Evolutionary conservation across 2,888 invertebrate genomes (phyloP).

Genomic region (Drosophila leonis): DNA sequence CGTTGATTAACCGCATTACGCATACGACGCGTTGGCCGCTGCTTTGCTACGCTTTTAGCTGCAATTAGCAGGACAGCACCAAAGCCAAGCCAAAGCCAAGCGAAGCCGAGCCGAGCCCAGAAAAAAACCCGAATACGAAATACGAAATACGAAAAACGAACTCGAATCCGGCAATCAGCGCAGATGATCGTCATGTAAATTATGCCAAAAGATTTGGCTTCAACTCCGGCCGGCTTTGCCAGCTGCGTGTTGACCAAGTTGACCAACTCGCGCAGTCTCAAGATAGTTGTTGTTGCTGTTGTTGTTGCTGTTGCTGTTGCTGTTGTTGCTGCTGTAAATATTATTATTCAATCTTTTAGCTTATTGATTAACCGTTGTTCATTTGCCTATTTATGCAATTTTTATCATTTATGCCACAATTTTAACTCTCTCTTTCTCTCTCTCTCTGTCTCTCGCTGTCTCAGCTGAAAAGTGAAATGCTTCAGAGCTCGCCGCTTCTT

Average conservation of each 20-base stretch:
- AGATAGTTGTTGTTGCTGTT: conserved; percentile 12
- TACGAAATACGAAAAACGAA: conserved; percentile 4
- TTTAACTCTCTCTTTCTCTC: background rate
- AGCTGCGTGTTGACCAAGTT: conserved; percentile 41
- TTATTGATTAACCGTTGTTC: conserved; percentile 80
- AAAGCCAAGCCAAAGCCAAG: conserved; percentile 21
- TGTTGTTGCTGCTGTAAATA: conserved; percentile 46
- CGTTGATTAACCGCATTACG: conserved; percentile 78
- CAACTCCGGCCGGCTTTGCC: conserved; percentile 40
- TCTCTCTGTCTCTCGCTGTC: background rate
- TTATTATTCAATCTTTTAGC: conserved; percentile 73
- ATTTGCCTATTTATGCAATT: conserved; percentile 80
- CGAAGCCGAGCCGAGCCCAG: conserved; percentile 5
- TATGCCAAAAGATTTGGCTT: conserved; percentile 61
- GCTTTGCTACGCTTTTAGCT: conserved; percentile 54
- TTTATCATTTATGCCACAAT: conserved; percentile 59
- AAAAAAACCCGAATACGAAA: conserved; percentile 5
- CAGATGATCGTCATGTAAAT: conserved; percentile 63
- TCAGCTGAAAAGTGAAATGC: conserved; percentile 13
- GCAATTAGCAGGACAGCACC: conserved; percentile 75
- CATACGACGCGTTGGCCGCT: conserved; percentile 69
- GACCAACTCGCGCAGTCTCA: conserved; percentile 53
- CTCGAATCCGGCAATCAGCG: conserved; percentile 50
- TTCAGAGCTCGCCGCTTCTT: conserved; percentile 1
- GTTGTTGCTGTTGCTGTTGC: conserved; percentile 17